Conservation (phyloP, 2,888 invertebrate genomes). For the Schizaphis graminum region DNA sequence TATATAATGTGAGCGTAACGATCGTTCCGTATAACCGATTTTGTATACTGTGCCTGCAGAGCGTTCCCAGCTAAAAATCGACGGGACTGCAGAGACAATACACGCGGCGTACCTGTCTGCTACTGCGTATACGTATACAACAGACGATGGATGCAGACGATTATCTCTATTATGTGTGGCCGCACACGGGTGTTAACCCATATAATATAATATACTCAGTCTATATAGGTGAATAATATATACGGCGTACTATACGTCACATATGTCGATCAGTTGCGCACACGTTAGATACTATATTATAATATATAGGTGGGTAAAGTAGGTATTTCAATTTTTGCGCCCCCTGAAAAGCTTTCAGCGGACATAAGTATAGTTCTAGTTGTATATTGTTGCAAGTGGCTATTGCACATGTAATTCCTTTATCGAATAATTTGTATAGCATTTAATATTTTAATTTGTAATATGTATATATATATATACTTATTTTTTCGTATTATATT, state of each 20-base stretch:
- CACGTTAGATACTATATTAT: neutral
- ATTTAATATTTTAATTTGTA: no score
- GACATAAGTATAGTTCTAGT: no score
- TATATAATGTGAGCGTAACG: slow-evolving; percentile 20
- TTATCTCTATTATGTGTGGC: neutral
- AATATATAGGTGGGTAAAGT: neutral
- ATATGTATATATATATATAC: no score
- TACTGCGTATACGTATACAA: neutral
- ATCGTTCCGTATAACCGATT: slow-evolving; percentile 37
- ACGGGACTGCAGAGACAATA: neutral
- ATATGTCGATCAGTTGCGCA: neutral
- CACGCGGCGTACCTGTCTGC: neutral
- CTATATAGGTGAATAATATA: neutral
- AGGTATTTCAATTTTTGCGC: neutral
- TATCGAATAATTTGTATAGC: no score
- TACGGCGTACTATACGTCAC: neutral
- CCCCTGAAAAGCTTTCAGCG: neutral
- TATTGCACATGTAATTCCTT: no score
- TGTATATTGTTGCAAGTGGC: no score
- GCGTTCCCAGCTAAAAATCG: slow-evolving; percentile 12
- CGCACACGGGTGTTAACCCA: neutral
- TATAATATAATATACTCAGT: neutral
- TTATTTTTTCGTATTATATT: no score
- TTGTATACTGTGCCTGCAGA: neutral
- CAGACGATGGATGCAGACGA: neutral